phyloP scores from a whole-genome alignment of 2,113 vertebrate genomes.

The Nothobranchius kuhntae region DNA sequence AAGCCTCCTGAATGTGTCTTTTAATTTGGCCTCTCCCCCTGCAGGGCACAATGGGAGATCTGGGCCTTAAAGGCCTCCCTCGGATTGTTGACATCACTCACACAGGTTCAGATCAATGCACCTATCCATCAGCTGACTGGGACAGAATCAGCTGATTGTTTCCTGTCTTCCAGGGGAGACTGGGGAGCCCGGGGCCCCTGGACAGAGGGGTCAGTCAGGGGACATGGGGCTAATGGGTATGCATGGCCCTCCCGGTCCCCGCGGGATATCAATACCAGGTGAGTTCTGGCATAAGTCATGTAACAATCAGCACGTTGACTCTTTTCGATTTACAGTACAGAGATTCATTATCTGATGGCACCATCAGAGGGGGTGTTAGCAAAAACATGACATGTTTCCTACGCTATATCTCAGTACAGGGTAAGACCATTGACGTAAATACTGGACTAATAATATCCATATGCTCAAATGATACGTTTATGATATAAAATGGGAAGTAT shows the following conservation, averaged over 20 bases:
- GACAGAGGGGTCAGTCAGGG: constrained; percentile 52
- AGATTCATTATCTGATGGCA: too few relatives aligned
- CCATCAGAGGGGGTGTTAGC: too few relatives aligned
- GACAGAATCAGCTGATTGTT: not conserved
- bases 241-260: constrained; percentile 49
- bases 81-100: not conserved
- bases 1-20: too few relatives aligned
- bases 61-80: constrained; percentile 60
- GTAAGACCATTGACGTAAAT: too few relatives aligned
- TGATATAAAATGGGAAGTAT: too few relatives aligned
- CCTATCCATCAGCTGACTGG: not conserved
- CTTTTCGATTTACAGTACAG: not conserved
- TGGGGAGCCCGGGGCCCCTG: constrained; percentile 58
- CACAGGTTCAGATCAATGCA: constrained; percentile 33
- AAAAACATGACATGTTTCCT: too few relatives aligned
- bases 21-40: not conserved
- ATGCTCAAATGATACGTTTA: too few relatives aligned
- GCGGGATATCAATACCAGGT: constrained; percentile 58
- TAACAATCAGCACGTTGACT: not conserved
- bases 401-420: too few relatives aligned
- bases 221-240: constrained; percentile 63
- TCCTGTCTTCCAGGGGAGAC: constrained; percentile 47
- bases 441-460: too few relatives aligned
- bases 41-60: constrained; percentile 70
- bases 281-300: not conserved